Evolutionary conservation across 2,113 vertebrate genomes (phyloP).

Genomic region (Protobothrops mucrosquamatus): DNA sequence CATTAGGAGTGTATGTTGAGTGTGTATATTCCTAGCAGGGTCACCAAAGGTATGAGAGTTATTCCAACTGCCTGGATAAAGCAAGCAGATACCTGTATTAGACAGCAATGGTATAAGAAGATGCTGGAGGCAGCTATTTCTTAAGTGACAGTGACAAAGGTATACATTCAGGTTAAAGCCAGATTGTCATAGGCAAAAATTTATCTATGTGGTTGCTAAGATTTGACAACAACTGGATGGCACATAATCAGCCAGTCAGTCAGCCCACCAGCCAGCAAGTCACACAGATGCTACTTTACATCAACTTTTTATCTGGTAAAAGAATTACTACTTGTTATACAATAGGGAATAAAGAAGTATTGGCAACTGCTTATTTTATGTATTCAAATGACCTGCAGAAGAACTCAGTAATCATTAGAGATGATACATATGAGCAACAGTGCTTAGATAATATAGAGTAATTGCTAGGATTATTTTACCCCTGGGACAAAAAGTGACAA

Average conservation of each 20-base stretch:
- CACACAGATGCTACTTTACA: not conserved
- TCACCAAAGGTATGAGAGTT: not conserved
- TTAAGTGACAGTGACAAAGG: not conserved
- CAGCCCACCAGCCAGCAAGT: not conserved
- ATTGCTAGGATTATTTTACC: slow-evolving; percentile 30
- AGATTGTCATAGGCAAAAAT: not conserved
- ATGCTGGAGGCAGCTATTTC: not conserved
- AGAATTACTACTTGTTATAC: slow-evolving; percentile 6
- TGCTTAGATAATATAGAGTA: slow-evolving; percentile 19
- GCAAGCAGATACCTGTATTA: not conserved
- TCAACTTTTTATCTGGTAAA: slow-evolving; percentile 12
- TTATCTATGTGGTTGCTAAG: not conserved
- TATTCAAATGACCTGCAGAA: slow-evolving; percentile 13
- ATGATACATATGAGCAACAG: slow-evolving; percentile 3
- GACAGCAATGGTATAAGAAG: not conserved
- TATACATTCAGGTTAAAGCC: not conserved
- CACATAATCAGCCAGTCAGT: not conserved
- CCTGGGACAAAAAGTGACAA: slow-evolving; percentile 23
- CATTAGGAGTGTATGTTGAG: not conserved
- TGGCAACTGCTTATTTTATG: slow-evolving; percentile 29
- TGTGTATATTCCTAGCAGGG: not conserved
- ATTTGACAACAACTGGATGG: not conserved
- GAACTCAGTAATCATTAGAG: slow-evolving; percentile 22
- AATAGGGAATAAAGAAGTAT: not conserved
- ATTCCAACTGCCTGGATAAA: not conserved